These are phyloP conservation scores for Cathartes aura DNA, from an alignment of 2,113 vertebrate genomes.

Conservation along the genomic window DNA sequence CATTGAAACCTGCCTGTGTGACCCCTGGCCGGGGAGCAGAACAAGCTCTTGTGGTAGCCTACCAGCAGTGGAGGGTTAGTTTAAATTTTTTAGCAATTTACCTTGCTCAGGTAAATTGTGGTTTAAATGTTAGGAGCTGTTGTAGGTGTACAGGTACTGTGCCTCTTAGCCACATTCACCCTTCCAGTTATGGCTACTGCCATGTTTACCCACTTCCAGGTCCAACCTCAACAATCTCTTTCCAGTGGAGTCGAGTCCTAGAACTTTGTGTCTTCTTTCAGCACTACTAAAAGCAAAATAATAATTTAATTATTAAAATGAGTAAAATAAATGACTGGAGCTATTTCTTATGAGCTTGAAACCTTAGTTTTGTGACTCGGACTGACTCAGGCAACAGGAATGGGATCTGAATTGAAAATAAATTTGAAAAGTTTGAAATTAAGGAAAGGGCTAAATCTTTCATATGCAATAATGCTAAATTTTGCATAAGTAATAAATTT, in stretches of 20 bases:
- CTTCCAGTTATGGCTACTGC: background rate
- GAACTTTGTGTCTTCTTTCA: background rate
- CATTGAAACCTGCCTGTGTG: fast-evolving
- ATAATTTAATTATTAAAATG: background rate
- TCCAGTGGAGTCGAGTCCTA: background rate
- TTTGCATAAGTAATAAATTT: background rate
- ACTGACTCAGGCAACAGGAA: background rate
- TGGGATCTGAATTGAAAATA: background rate
- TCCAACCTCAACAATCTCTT: background rate
- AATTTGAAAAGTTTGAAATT: background rate
- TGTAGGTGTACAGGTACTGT: background rate
- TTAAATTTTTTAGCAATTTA: background rate
- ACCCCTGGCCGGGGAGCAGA: background rate
- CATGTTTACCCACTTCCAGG: background rate
- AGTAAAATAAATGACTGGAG: background rate
- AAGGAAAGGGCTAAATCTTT: background rate
- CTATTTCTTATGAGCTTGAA: background rate
- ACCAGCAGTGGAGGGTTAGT: background rate
- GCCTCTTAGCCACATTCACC: background rate
- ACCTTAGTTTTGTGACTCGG: background rate
- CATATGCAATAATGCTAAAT: background rate
- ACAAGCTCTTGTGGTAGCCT: background rate
- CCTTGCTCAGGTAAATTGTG: background rate
- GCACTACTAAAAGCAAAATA: background rate
- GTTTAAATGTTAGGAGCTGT: background rate